Base-by-base conservation (phyloP, 2,797 vertebrate species). In the Hirundo rustica region DNA sequence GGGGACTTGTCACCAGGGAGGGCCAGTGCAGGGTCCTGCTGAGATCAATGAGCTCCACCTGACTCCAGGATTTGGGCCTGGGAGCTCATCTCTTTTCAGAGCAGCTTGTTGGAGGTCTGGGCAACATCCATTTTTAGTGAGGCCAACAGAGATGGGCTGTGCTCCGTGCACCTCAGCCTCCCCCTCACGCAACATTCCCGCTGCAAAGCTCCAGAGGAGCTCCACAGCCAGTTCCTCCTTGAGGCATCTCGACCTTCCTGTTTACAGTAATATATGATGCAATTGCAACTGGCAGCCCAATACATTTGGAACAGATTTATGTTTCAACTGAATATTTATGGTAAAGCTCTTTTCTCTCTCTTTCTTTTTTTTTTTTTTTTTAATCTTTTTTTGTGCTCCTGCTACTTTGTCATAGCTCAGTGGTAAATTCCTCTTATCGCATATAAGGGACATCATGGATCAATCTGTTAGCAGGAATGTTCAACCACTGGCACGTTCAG, bases 401-500 rank as follows among this genome's bases (percentile, higher is more conserved):
- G 70, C 44, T 66, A 7, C 32, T 75, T 80, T 44, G 16, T 27
- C 0, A 1, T 54, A 73, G 61, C 42, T 93, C 70, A 60, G 70
- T 54, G 79, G 85, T 73, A 44, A 88, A 81, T n/a, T 81, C 66
- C 54, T 89, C 54, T 68, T 48, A 48, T 60, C 34, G 30, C 8
- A 2, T 42, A 18, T 1, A 57, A 23, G 30, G 78, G 53, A 75
- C 26, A 1, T 68, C 9, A 21, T 5, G 29, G 51, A 55, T 58
- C 32, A 34, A 55, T 51, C 42, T 68, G 4, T 20, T 78, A 25
- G 44, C 25, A 62, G 54, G 21, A 64, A 54, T 29, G 6, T 70
- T 82, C 88, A 83, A 89, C 88, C 93, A 82, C 93, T 87, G 71
- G 85, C 64, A 23, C 0, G 2, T 18, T 29, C 64, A 95, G 91